Percentiles rank a stretch among this genome's conserved stretches.
phyloP scores from a whole-genome alignment of 2,888 invertebrate species.

The Troglohyphantes excavatus region DNA sequence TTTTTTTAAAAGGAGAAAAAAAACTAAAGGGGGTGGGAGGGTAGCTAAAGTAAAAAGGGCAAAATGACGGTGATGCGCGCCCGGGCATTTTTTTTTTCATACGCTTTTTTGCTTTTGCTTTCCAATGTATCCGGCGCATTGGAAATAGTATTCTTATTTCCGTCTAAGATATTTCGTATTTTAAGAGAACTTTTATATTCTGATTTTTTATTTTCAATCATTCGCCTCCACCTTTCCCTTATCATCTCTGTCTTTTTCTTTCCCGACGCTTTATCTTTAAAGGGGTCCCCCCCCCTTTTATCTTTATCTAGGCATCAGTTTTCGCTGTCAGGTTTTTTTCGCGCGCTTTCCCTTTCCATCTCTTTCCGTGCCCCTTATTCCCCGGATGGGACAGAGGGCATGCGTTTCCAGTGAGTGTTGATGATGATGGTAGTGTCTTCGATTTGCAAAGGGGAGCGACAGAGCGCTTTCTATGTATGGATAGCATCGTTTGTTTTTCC shows the following conservation, averaged over 20 bases:
- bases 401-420: constrained; percentile 36
- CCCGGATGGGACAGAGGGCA: constrained; percentile 25
- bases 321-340: constrained; percentile 66
- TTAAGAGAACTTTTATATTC: constrained; percentile 36
- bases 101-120: constrained; percentile 56
- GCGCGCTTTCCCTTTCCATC: constrained; percentile 8
- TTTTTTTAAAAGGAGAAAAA: constrained; percentile 7
- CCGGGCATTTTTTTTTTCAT: constrained; percentile 35
- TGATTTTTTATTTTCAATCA: constrained; percentile 55
- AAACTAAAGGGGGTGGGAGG: constrained; percentile 16
- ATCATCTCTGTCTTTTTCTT: constrained; percentile 8
- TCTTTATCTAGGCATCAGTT: constrained; percentile 77
- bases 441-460: constrained; percentile 29
- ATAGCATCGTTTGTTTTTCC: constrained; percentile 58
- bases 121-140: constrained; percentile 55
- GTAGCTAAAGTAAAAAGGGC: constrained; percentile 38
- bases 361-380: constrained; percentile 9
- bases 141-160: constrained; percentile 77
- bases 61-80: constrained; percentile 66
- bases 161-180: constrained; percentile 72
- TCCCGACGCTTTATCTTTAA: constrained; percentile 71
- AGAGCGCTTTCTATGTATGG: constrained; percentile 18
- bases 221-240: constrained; percentile 54
- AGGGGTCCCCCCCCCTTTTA: constrained; percentile 69
- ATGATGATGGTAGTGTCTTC: constrained; percentile 69